Conservation (phyloP, 2,113 vertebrate species). For the Burhinus bistriatus region DNA sequence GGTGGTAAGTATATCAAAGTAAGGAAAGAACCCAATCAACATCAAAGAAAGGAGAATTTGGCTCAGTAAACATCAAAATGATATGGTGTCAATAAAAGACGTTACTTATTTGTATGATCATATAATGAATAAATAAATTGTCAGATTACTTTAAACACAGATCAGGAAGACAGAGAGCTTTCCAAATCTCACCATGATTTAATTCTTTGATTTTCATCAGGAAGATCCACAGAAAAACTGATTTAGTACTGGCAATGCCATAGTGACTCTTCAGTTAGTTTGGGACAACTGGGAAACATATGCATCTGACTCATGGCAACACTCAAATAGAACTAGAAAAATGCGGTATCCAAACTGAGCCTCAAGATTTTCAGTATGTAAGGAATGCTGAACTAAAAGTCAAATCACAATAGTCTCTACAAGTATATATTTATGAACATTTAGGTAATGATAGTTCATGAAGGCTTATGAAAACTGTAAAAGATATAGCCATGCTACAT, state of each 20-base stretch:
- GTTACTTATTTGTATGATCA: not conserved
- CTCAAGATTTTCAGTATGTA: slow-evolving; percentile 5
- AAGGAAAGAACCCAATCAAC: not conserved
- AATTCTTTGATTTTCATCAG: not conserved
- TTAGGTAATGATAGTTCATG: slow-evolving; percentile 38
- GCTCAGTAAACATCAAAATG: not conserved
- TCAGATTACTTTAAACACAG: not conserved
- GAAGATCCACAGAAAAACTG: not conserved
- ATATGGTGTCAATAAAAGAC: not conserved
- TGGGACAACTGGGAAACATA: not conserved
- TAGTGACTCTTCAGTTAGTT: not conserved
- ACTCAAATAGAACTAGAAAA: not conserved
- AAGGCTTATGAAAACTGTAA: slow-evolving; percentile 54
- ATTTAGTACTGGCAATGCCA: not conserved
- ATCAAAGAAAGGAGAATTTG: not conserved
- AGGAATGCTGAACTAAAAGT: not conserved
- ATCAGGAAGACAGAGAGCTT: not conserved
- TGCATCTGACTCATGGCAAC: not conserved
- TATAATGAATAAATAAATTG: not conserved
- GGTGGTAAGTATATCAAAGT: not conserved
- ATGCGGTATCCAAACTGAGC: not conserved
- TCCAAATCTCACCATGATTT: not conserved
- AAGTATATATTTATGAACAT: slow-evolving; percentile 32
- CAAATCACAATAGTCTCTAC: not conserved
- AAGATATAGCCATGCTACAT: slow-evolving; percentile 72